These are phyloP conservation scores for Lerista edwardsae DNA, from an alignment of 2,797 vertebrate species.

Conservation along the genomic window DNA sequence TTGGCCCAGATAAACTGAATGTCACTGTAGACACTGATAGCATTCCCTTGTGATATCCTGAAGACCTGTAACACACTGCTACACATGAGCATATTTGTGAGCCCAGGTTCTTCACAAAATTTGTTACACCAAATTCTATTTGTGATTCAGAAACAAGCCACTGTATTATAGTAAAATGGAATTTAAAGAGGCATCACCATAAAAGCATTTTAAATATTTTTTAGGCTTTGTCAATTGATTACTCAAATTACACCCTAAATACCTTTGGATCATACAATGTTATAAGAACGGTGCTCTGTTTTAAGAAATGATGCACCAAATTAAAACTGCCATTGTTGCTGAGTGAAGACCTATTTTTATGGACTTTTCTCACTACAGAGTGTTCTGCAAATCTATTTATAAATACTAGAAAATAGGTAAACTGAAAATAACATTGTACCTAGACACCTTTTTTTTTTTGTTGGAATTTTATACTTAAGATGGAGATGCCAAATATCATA, in stretches of 20 bases:
- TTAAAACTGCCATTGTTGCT: constrained; percentile 43
- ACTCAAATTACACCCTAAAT: constrained; percentile 31
- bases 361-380: constrained; percentile 8
- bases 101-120: background rate
- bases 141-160: constrained; percentile 32
- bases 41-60: background rate
- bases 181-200: constrained; percentile 8
- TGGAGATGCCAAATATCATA: background rate
- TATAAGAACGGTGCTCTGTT: constrained; percentile 18
- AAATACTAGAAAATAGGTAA: constrained; percentile 32
- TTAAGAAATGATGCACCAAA: constrained; percentile 21
- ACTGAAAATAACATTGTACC: background rate
- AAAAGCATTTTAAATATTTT: background rate
- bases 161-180: constrained; percentile 18
- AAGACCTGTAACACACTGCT: constrained; percentile 3
- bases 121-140: background rate
- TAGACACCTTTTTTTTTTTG: too few relatives aligned
- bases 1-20: background rate
- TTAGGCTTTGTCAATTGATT: constrained; percentile 1
- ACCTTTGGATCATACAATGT: constrained; percentile 23
- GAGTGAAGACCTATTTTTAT: constrained; percentile 15
- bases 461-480: background rate
- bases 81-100: constrained; percentile 25
- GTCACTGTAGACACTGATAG: background rate
- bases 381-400: constrained; percentile 36